phyloP scores from a whole-genome alignment of 2,113 vertebrate genomes.

The Campylorhamphus procurvoides region DNA sequence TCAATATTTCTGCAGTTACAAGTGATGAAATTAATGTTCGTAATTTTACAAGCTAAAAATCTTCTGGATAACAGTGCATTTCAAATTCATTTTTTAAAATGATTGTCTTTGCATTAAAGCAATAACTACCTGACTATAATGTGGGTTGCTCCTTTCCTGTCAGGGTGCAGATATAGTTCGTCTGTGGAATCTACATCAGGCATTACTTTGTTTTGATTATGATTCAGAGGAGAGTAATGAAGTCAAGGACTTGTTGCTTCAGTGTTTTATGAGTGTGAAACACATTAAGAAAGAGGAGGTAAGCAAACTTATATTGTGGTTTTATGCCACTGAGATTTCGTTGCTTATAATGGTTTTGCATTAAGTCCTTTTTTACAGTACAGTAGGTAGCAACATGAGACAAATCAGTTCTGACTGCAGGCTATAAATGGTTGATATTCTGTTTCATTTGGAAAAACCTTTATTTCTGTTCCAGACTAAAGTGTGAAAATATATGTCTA shows the following conservation, averaged over 20 bases:
- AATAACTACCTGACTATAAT: background rate
- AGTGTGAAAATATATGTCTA: background rate
- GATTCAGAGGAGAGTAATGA: conserved; percentile 82
- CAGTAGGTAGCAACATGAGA: background rate
- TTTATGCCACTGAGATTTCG: background rate
- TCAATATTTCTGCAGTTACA: background rate
- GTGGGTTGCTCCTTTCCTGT: background rate
- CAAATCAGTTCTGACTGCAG: background rate
- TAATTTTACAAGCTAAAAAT: background rate
- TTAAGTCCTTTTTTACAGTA: background rate
- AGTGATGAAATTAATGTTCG: background rate
- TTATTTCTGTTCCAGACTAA: background rate
- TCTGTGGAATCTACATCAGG: conserved; percentile 82
- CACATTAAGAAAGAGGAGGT: conserved; percentile 89
- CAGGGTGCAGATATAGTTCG: conserved; percentile 83
- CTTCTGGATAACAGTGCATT: background rate
- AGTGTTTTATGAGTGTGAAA: conserved; percentile 82
- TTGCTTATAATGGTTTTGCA: background rate
- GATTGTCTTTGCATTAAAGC: background rate
- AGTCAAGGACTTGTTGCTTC: conserved; percentile 84
- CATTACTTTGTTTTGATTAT: conserved; percentile 84
- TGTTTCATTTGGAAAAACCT: background rate
- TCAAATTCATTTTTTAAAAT: background rate
- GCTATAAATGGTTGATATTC: background rate
- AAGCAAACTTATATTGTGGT: background rate